Evolutionary conservation across 2,113 vertebrate genomes (phyloP).

Genomic region (Vidua macroura): DNA sequence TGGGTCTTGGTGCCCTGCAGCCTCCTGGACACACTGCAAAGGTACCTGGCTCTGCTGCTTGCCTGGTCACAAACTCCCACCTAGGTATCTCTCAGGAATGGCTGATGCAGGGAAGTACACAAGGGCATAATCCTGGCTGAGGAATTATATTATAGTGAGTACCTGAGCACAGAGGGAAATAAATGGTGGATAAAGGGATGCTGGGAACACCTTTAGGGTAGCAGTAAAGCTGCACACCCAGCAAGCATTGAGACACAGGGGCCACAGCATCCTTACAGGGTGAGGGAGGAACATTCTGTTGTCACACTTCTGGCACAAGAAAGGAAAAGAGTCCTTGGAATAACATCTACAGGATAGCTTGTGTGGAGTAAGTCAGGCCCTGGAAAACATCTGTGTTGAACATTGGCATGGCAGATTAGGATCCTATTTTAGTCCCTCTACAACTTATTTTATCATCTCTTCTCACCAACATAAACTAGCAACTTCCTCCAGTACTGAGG

Average conservation of each 20-base stretch:
- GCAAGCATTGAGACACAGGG: accelerated
- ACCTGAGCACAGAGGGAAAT: neutral
- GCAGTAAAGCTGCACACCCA: accelerated
- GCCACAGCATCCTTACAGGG: neutral
- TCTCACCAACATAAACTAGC: neutral
- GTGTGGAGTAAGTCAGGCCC: neutral
- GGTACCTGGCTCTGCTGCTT: neutral
- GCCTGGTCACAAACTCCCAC: neutral
- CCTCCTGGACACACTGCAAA: neutral
- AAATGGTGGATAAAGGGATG: too few species aligned
- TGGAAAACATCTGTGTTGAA: neutral
- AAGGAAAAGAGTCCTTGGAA: neutral
- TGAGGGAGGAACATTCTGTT: neutral
- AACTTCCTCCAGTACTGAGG: accelerated
- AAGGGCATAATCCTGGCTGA: neutral
- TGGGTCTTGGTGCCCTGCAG: accelerated
- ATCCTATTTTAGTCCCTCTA: neutral
- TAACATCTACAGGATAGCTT: accelerated
- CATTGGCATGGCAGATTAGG: neutral
- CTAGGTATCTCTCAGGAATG: neutral
- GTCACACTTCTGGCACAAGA: accelerated
- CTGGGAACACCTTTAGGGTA: neutral
- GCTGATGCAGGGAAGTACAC: neutral
- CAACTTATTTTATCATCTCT: neutral
- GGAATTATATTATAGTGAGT: neutral